A percentile compares a stretch with the other conserved stretches of the same genome.
Evolutionary conservation across 2,888 invertebrate genomes (phyloP).

Genomic region (Drosophila austrosaltans): DNA sequence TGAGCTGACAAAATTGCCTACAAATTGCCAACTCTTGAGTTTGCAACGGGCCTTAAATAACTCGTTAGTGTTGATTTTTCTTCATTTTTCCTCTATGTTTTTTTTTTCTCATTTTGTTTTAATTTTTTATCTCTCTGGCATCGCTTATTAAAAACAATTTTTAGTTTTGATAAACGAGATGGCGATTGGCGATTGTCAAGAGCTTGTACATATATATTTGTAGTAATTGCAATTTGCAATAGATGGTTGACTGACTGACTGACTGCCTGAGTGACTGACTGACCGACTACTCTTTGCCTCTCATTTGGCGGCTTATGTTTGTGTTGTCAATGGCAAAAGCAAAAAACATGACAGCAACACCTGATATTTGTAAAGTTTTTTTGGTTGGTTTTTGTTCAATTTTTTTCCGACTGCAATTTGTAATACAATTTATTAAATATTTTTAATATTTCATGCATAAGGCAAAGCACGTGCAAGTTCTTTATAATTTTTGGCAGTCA

Average conservation of each 20-base stretch:
- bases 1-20: conserved; percentile 67
- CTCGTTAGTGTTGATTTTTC: conserved; percentile 64
- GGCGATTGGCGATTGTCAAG: conserved; percentile 61
- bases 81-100: conserved; percentile 26
- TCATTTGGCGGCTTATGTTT: conserved; percentile 51
- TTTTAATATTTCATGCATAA: conserved; percentile 37
- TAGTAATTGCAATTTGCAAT: conserved; percentile 39
- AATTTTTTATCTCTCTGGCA: conserved; percentile 66
- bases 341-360: conserved; percentile 65
- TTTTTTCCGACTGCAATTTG: conserved; percentile 68
- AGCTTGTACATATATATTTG: conserved; percentile 63
- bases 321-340: conserved; percentile 44
- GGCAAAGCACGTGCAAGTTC: conserved; percentile 35
- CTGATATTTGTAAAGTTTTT: conserved; percentile 47
- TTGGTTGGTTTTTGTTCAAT: conserved; percentile 15
- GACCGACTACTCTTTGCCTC: conserved; percentile 30
- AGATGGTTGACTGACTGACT: conserved; percentile 53
- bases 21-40: conserved; percentile 59
- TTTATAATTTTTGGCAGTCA: conserved; percentile 32
- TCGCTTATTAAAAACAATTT: conserved; percentile 77
- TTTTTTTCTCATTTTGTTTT: conserved; percentile 8
- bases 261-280: conserved; percentile 38
- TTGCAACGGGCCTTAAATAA: conserved; percentile 59
- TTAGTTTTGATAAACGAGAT: conserved; percentile 69
- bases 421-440: conserved; percentile 69